phyloP scores from a whole-genome alignment of 23 tunicate genomes.

The Halocynthia aurantium region DNA sequence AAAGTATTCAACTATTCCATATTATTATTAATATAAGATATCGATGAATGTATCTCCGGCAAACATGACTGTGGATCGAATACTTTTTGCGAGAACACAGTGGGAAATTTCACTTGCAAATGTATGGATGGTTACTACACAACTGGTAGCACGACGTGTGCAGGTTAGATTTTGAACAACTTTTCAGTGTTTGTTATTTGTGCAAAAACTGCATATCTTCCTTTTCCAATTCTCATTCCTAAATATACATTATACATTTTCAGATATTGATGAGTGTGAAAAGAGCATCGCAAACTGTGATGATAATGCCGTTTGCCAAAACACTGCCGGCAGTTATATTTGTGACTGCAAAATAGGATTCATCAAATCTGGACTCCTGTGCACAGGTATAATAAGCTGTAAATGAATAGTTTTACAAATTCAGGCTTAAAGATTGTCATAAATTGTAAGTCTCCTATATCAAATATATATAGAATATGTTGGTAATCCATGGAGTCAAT shows the following conservation, averaged over 20 bases:
- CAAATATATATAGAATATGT: too few relatives aligned
- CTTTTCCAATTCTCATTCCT: too few relatives aligned
- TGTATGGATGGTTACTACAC: conserved; percentile 25
- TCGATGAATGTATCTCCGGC: conserved; percentile 30
- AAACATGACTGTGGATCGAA: conserved; percentile 14
- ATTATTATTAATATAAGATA: conserved; percentile 3
- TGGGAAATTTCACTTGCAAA: conserved; percentile 24
- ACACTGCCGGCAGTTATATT: conserved; percentile 36
- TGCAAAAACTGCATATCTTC: too few relatives aligned
- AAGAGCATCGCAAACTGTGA: conserved; percentile 14
- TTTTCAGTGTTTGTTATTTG: too few relatives aligned
- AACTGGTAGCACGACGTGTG: neutral
- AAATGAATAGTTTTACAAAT: neutral
- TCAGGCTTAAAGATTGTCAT: too few relatives aligned
- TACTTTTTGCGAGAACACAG: conserved; percentile 25
- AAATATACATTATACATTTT: neutral
- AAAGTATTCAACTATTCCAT: too few relatives aligned
- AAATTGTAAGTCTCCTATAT: too few relatives aligned
- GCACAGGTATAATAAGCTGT: neutral
- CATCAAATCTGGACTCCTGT: conserved; percentile 2
- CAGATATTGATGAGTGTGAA: conserved; percentile 46
- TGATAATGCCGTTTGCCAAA: conserved; percentile 28
- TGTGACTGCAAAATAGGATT: conserved; percentile 44
- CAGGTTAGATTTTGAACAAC: too few relatives aligned
- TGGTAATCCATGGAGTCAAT: too few relatives aligned